Base-by-base conservation (phyloP, 2,888 invertebrate species). In the Acanthosepion esculentum region DNA sequence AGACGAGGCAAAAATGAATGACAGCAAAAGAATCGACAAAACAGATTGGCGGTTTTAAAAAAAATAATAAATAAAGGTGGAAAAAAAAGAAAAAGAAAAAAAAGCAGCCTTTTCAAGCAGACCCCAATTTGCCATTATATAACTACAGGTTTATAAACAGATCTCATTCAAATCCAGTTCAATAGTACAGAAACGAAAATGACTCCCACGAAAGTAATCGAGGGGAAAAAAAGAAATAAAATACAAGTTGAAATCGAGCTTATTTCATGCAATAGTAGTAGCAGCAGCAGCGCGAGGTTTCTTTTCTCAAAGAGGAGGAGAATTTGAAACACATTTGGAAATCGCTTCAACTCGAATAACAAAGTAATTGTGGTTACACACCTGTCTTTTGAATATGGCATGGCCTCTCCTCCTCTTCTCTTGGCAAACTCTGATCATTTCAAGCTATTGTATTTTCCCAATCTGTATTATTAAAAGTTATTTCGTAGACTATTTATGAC, bases 331-430 rank as follows among this genome's bases (percentile, higher is more conserved):
- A 59, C 59, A 59, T 59, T 55, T 59, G 20, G 50, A 50, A 15
- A 50, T 12, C 5, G 15, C n/a, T 78, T 92, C 3, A 41, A 50
- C 26, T 48, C 20, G 10, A 50, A 50, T 53, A 93, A 50, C 93
- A 93, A 48, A 93, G n/a, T 15, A 50, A 15, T 29, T 93, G 7
- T 91, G 12, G 94, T 48, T 94, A n/a, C 78, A 78, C 95, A 96
- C 96, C 95, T 95, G 94, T 96, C 96, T 94, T 95, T 96, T 94
- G 96, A 95, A 95, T 96, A 95, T 95, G 96, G 96, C 96, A 96
- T 96, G 95, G 94, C 96, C 95, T 94, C 94, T 64, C 92, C 94
- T 95, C 91, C 55, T 91, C 91, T 92, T 93, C 59, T 55, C 91
- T 64, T 33, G 64, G 59, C 94, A 64, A 64, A 55, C 94, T 33